Percentiles rank a stretch among this genome's conserved stretches.
phyloP scores from a whole-genome alignment of 2,113 vertebrate species.

The Clarias batrachus region DNA sequence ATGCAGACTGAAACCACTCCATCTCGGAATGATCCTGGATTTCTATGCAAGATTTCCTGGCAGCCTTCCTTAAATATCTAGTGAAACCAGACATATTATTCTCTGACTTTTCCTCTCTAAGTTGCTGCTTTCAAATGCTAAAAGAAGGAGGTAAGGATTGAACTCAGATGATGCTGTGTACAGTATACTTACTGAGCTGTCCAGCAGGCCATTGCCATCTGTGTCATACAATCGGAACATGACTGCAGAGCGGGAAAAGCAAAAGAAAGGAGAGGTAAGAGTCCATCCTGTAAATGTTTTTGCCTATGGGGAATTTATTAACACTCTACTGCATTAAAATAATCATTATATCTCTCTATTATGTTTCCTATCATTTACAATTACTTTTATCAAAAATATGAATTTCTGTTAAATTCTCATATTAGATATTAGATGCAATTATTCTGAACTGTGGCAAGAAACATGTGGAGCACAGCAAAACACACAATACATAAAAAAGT shows the following conservation, averaged over 20 bases:
- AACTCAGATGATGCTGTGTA: background rate
- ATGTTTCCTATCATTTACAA: too few relatives aligned
- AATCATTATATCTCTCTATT: too few relatives aligned
- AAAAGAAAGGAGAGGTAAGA: conserved; percentile 52
- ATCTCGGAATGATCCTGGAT: background rate
- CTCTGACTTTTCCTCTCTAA: background rate
- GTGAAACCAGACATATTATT: background rate
- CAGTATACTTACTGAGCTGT: conserved; percentile 82
- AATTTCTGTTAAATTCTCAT: too few relatives aligned
- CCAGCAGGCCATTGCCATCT: conserved; percentile 87
- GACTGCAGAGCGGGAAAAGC: conserved; percentile 73
- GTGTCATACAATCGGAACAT: conserved; percentile 95
- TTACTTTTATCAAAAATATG: too few relatives aligned
- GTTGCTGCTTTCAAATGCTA: background rate
- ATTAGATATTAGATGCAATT: too few relatives aligned
- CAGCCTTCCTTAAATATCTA: conserved; percentile 3
- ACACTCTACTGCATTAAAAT: too few relatives aligned
- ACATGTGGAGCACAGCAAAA: too few relatives aligned
- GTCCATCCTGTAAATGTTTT: background rate
- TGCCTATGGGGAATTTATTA: background rate
- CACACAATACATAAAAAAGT: too few relatives aligned
- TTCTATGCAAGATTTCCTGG: background rate
- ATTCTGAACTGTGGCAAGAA: too few relatives aligned
- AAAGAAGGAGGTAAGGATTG: background rate
- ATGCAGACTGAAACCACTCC: background rate